These are phyloP conservation scores for Apomyelois bistriatella DNA, from an alignment of 2,888 invertebrate species.

Conservation along the genomic window DNA sequence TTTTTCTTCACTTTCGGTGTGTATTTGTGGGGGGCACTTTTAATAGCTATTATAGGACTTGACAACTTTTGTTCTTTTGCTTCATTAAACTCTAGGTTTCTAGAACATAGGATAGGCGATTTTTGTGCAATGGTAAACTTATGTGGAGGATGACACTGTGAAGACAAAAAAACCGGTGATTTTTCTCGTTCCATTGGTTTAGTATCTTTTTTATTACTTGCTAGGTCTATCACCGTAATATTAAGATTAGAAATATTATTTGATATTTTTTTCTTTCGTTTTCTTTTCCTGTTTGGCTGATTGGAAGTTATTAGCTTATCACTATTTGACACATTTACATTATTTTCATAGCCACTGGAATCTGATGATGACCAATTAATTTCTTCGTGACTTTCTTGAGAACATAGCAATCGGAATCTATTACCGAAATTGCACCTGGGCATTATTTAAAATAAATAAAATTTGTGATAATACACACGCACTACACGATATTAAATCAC, in stretches of 20 bases:
- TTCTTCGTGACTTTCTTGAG: slow-evolving; percentile 55
- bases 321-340: slow-evolving; percentile 37
- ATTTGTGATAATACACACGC: background rate
- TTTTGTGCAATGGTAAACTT: slow-evolving; percentile 15
- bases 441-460: slow-evolving; percentile 25
- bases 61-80: slow-evolving; percentile 20
- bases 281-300: slow-evolving; percentile 41
- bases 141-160: slow-evolving; percentile 19
- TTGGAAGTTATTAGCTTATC: slow-evolving; percentile 27
- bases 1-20: slow-evolving; percentile 44
- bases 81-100: slow-evolving; percentile 11
- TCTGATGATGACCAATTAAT: slow-evolving; percentile 65
- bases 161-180: slow-evolving; percentile 42
- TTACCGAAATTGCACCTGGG: slow-evolving; percentile 45
- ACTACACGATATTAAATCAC: too few species aligned
- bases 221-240: slow-evolving; percentile 24
- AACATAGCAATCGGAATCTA: slow-evolving; percentile 54
- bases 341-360: slow-evolving; percentile 58
- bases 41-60: slow-evolving; percentile 52
- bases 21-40: slow-evolving; percentile 32
- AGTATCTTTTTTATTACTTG: slow-evolving; percentile 18
- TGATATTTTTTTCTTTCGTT: slow-evolving; percentile 45
- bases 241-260: slow-evolving; percentile 54
- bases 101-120: slow-evolving; percentile 41
- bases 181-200: slow-evolving; percentile 5